These are phyloP conservation scores for Falco naumanni DNA, from an alignment of 2,797 vertebrate genomes.

Conservation along the genomic window DNA sequence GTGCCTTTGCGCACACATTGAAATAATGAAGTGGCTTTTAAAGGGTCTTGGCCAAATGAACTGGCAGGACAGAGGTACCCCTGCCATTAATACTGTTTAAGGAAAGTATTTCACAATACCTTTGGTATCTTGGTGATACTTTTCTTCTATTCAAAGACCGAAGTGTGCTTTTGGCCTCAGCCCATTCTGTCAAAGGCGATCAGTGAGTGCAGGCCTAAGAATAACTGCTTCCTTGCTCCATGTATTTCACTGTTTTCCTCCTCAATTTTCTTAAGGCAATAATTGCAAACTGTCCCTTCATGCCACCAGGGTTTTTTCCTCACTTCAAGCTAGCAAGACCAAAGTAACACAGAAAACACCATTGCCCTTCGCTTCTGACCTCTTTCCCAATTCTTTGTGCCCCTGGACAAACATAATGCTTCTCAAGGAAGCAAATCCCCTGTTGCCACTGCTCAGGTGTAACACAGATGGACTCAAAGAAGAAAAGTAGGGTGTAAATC, in stretches of 20 bases:
- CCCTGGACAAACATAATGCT: not conserved
- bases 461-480: not conserved
- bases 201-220: not conserved
- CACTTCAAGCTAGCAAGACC: not conserved
- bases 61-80: not conserved
- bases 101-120: not conserved
- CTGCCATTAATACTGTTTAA: not conserved
- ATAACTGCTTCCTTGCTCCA: not conserved
- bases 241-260: not conserved
- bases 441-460: not conserved
- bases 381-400: not conserved
- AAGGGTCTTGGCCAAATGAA: not conserved
- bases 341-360: not conserved
- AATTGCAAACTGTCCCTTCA: not conserved
- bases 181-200: not conserved
- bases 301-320: not conserved
- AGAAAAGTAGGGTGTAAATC: slow-evolving; percentile 5
- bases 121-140: not conserved
- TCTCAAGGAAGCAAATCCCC: not conserved
- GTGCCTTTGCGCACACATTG: not conserved
- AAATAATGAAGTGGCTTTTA: not conserved
- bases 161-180: not conserved
- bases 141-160: not conserved
- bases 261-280: not conserved
- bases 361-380: not conserved